Evolutionary conservation across 2,888 invertebrate genomes (phyloP), one percentile per base, ranked within the genome.

Genomic region (Hydrotaea diabolus): DNA sequence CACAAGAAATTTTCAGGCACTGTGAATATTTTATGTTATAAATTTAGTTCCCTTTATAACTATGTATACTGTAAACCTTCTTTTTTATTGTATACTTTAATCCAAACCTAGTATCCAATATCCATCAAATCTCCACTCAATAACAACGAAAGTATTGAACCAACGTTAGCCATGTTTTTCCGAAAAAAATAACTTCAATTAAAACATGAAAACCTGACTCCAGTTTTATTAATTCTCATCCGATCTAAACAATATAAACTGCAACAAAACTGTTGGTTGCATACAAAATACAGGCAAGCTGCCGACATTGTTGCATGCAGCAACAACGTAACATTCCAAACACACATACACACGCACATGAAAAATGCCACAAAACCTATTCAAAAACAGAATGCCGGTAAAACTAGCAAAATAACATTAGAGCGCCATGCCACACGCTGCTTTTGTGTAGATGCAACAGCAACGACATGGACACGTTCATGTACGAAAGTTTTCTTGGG

Each of bases 121-220:
- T 49, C 49, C n/a, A n/a, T 49, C 4, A 15, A 49, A 49, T 49
- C 49, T 49, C n/a, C 13, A 4, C n/a, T 15, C 43, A 49, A 49
- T n/a, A 49, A 1, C 49, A 49, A 39, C 39, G 13, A 49, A 49
- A 15, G 1, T 49, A 43, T 39, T 39, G 11, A 49, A 49, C 8
- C n/a, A 78, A 59, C 23, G 59, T 49, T 43, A 17, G 23, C 23
- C 59, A 2, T 72, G 46, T 76, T 71, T 72, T 46, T 76, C 59
- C 55, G 21, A 46, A 71, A 75, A 46, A 49, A n/a, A 21, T 72
- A 79, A 83, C 64, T 83, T 79, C 82, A 72, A 76, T 83, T 64
- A 79, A 64, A 73, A 83, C n/a, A 76, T 21, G 36, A 71, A 83
- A 78, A 83, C 72, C 75, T 79, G 76, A 83, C 53, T 31, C 31